Conservation (phyloP, 1,140 invertebrate genomes). For the Drosophila suzukii region DNA sequence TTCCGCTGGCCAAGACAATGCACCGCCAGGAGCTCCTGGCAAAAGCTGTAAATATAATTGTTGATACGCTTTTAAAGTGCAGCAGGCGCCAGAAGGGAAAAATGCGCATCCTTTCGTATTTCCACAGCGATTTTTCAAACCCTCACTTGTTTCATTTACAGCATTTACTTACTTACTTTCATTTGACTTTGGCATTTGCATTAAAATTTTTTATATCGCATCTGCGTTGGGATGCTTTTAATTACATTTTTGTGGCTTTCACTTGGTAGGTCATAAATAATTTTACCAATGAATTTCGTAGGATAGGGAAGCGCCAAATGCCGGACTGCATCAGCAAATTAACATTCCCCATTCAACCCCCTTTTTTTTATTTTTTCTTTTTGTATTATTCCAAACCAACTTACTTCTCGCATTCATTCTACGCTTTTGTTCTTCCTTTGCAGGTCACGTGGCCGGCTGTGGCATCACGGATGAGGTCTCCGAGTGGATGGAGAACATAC, state of each 20-base stretch:
- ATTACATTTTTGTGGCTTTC: slow-evolving; percentile 80
- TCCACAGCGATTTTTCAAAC: slow-evolving; percentile 25
- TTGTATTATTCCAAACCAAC: slow-evolving; percentile 25
- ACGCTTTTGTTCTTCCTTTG: slow-evolving; percentile 34
- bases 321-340: slow-evolving; percentile 52
- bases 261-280: slow-evolving; percentile 75
- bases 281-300: slow-evolving; percentile 47
- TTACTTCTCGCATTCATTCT: slow-evolving; percentile 34
- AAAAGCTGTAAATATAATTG: slow-evolving; percentile 67
- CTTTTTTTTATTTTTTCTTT: slow-evolving; percentile 32
- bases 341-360: slow-evolving; percentile 40
- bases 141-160: slow-evolving; percentile 3
- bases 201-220: slow-evolving; percentile 59
- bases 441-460: slow-evolving; percentile 93
- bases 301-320: slow-evolving; percentile 22
- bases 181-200: slow-evolving; percentile 73
- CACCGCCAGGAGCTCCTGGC: slow-evolving; percentile 19
- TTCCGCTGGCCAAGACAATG: slow-evolving; percentile 64
- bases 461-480: slow-evolving; percentile 93
- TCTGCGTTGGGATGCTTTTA: slow-evolving; percentile 58
- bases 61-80: slow-evolving; percentile 68
- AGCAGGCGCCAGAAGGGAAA: slow-evolving; percentile 33
- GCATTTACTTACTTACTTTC: slow-evolving; percentile 41
- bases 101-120: slow-evolving; percentile 37
- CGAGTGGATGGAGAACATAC: slow-evolving; percentile 96